Evolutionary conservation across 2,113 vertebrate species (phyloP).

Genomic region (Pseudorasbora parva): DNA sequence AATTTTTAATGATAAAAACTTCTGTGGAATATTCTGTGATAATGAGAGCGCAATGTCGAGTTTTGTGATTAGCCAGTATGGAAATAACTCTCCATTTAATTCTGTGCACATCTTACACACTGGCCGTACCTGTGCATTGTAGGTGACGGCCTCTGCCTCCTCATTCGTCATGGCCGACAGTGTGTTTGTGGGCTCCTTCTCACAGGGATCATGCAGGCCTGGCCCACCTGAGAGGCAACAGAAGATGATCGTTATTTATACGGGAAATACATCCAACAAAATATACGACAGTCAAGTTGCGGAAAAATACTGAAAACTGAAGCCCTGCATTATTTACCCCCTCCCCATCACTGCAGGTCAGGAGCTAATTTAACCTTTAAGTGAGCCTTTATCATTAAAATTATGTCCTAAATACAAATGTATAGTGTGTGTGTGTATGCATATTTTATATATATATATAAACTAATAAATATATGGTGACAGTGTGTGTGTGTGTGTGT

Average conservation of each 20-base stretch:
- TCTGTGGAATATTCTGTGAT: no score
- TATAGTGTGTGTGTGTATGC: no score
- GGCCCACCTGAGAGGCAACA: constrained; percentile 83
- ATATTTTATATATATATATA: no score
- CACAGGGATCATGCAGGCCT: constrained; percentile 95
- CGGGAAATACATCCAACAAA: neutral
- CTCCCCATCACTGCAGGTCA: neutral
- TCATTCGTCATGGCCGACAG: constrained; percentile 87
- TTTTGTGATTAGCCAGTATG: no score
- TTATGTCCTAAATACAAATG: neutral
- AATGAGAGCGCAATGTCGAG: no score
- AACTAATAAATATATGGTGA: no score
- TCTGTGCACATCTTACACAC: no score
- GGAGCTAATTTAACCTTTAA: neutral
- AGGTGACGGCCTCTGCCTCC: constrained; percentile 93
- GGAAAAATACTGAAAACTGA: neutral
- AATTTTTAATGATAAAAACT: no score
- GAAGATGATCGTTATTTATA: neutral
- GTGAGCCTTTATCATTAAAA: neutral
- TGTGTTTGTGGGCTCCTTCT: constrained; percentile 92
- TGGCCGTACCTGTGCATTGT: constrained; percentile 90
- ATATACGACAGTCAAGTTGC: neutral
- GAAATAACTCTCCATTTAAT: no score
- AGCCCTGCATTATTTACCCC: neutral
- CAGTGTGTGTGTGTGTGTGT: no score